These are phyloP conservation scores for Zootoca vivipara DNA, from an alignment of 2,113 vertebrate species.

Conservation along the genomic window DNA sequence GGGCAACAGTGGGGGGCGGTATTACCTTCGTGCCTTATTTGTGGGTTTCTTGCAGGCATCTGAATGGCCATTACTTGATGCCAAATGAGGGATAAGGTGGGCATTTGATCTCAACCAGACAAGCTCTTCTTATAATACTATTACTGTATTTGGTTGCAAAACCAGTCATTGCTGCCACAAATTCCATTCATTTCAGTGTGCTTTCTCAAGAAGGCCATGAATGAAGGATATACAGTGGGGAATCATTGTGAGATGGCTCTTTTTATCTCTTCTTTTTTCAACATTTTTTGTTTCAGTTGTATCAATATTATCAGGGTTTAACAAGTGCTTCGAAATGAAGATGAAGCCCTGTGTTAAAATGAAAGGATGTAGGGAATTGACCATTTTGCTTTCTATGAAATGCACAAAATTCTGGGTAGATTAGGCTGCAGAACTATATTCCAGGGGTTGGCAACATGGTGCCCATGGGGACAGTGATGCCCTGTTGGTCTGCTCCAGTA, in stretches of 20 bases:
- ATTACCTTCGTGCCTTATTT: background rate
- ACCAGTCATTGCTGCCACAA: background rate
- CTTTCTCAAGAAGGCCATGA: background rate
- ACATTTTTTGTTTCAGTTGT: background rate
- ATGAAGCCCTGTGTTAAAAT: slow-evolving; percentile 13
- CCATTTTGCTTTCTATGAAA: slow-evolving; percentile 13
- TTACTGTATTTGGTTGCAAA: background rate
- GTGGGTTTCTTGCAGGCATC: background rate
- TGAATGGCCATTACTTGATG: background rate
- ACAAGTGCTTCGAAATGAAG: background rate
- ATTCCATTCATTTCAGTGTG: slow-evolving; percentile 15
- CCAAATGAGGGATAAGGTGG: background rate
- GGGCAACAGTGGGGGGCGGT: background rate
- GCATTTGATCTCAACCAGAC: background rate
- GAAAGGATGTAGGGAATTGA: background rate
- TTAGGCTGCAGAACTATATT: background rate
- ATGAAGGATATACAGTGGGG: background rate
- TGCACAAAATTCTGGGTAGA: slow-evolving; percentile 1
- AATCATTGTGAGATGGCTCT: background rate
- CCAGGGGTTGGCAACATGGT: too few relatives aligned
- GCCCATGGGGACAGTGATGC: too few relatives aligned
- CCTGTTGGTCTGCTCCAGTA: too few relatives aligned
- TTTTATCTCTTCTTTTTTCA: background rate
- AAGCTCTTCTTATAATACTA: background rate
- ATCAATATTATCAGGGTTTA: background rate